phyloP scores from a whole-genome alignment of 2,888 invertebrate genomes.

The Yponomeuta evonymella region DNA sequence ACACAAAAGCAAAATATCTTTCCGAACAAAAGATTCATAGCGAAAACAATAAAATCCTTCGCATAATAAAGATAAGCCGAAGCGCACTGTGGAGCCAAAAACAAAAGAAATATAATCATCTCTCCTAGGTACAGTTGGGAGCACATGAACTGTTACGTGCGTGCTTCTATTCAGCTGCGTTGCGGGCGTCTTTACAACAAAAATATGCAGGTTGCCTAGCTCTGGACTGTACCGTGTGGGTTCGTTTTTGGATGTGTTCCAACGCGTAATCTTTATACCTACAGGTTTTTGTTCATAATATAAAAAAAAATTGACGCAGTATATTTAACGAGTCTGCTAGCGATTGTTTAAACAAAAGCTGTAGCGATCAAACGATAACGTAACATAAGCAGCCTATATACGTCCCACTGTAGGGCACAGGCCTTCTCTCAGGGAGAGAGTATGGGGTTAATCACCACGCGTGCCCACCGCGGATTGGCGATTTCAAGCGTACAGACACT shows the following conservation, averaged over 20 bases:
- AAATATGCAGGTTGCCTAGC: background rate
- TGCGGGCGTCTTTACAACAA: background rate
- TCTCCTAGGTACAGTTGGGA: background rate
- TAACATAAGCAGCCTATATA: too few species aligned
- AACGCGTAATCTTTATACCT: background rate
- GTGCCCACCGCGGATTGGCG: too few species aligned
- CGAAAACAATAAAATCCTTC: constrained; percentile 10
- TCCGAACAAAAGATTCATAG: constrained; percentile 8
- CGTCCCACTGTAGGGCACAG: too few species aligned
- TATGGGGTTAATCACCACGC: too few species aligned
- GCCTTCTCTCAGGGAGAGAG: too few species aligned
- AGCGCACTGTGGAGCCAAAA: background rate
- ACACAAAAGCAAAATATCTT: background rate
- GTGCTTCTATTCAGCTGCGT: background rate
- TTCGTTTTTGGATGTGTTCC: background rate
- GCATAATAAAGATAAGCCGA: constrained; percentile 6
- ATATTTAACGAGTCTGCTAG: too few species aligned
- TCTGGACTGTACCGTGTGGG: background rate
- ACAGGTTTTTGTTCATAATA: background rate
- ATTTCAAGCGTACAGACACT: too few species aligned
- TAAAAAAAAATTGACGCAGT: background rate
- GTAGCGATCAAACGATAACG: too few species aligned
- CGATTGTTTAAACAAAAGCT: too few species aligned
- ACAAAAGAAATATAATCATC: constrained; percentile 9
- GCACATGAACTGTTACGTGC: background rate